Conservation (phyloP, 1,140 invertebrate species). For the Lepidotrigona ventralis region DNA sequence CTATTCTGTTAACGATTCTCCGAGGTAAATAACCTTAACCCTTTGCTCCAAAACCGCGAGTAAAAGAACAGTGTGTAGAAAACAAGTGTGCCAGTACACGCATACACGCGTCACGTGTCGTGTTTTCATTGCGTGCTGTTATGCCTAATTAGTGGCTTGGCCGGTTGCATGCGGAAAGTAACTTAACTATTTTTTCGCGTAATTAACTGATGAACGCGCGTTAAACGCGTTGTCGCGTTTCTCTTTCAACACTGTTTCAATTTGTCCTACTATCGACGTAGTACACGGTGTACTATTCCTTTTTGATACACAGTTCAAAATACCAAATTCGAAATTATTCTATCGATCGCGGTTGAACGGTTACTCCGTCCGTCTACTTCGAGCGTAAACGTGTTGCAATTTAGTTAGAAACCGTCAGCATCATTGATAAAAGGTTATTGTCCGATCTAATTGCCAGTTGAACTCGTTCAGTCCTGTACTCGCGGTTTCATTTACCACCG, state of each 20-base stretch:
- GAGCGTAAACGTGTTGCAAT: conserved; percentile 9
- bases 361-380: not conserved
- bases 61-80: conserved; percentile 6
- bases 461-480: conserved; percentile 23
- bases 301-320: not conserved
- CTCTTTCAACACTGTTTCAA: conserved; percentile 32
- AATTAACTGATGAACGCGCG: conserved; percentile 48
- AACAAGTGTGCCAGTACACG: not conserved
- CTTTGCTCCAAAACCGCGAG: not conserved
- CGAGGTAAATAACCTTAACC: not conserved
- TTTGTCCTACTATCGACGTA: conserved; percentile 36
- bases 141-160: conserved; percentile 51
- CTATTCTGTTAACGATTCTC: not conserved
- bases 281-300: not conserved
- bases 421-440: conserved; percentile 43
- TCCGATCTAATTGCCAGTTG: conserved; percentile 42
- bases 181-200: conserved; percentile 53
- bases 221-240: conserved; percentile 33
- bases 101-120: conserved; percentile 7
- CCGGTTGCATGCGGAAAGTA: conserved; percentile 45
- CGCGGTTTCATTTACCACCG: conserved; percentile 34
- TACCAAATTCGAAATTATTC: not conserved
- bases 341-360: not conserved
- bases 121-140: conserved; percentile 43
- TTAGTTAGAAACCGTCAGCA: conserved; percentile 43